A percentile compares a stretch with the other conserved stretches of the same genome.
These are phyloP conservation scores for Ptychodera flava DNA, from an alignment of 35 echinoderm and acorn worm genomes.

Conservation along the genomic window DNA sequence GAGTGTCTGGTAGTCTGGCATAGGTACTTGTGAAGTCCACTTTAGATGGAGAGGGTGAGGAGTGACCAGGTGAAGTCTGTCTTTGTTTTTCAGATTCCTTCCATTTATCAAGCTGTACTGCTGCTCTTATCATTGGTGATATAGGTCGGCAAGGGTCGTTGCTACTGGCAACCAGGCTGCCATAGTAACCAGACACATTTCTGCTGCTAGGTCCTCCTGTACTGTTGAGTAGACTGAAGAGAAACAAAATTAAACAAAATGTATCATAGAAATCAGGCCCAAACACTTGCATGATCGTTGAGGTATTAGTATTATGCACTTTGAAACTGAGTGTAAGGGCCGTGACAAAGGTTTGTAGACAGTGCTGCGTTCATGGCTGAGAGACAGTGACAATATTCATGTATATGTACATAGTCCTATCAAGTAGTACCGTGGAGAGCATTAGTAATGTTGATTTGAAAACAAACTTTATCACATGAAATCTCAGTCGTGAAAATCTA, in stretches of 20 bases:
- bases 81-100: conserved; percentile 14
- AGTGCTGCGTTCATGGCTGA: no score
- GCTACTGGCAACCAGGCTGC: neutral
- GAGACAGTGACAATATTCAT: no score
- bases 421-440: no score
- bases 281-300: no score
- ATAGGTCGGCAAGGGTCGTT: conserved; percentile 16
- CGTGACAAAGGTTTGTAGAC: no score
- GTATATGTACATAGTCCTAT: no score
- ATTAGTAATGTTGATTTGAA: no score
- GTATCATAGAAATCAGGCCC: no score
- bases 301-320: no score
- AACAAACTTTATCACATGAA: no score
- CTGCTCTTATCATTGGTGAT: conserved; percentile 82
- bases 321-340: no score
- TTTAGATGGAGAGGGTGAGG: neutral
- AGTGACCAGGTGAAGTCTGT: neutral
- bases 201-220: neutral
- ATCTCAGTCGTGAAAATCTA: no score
- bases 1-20: neutral
- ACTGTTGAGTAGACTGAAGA: neutral
- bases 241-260: neutral
- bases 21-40: neutral
- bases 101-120: conserved; percentile 50
- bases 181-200: neutral